Conservation (phyloP, 1,140 invertebrate genomes). For the Orchestia grillus region DNA sequence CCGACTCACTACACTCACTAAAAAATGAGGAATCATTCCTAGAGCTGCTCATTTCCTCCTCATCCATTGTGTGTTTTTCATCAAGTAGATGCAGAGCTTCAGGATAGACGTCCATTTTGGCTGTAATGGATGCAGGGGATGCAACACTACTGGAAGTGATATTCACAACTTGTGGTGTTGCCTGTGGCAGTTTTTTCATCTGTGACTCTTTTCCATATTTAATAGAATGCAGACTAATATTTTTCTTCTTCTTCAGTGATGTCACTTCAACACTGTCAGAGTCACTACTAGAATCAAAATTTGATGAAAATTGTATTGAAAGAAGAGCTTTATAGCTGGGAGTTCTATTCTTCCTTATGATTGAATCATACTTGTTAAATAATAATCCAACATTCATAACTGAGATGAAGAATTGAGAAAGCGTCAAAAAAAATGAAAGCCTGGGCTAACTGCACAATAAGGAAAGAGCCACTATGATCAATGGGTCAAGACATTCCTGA, state of each 20-base stretch:
- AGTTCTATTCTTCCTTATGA: neutral
- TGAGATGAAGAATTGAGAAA: neutral
- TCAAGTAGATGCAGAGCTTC: neutral
- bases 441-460: neutral
- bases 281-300: neutral
- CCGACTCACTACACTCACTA: neutral
- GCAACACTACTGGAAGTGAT: neutral
- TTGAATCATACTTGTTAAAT: slow-evolving; percentile 47
- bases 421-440: neutral
- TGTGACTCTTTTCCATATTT: neutral
- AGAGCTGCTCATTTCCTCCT: neutral
- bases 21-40: neutral
- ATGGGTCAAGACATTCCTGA: neutral
- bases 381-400: neutral
- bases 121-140: neutral
- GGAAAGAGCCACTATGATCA: neutral
- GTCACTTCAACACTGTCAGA: neutral
- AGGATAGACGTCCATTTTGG: neutral
- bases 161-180: neutral
- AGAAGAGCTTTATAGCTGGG: slow-evolving; percentile 43
- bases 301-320: neutral
- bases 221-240: neutral
- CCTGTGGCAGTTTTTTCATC: neutral
- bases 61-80: neutral
- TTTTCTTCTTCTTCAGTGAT: neutral